Percentiles rank a stretch among this genome's conserved stretches.
phyloP scores from a whole-genome alignment of 2,888 invertebrate species.

The Sphaerophoria taeniata region DNA sequence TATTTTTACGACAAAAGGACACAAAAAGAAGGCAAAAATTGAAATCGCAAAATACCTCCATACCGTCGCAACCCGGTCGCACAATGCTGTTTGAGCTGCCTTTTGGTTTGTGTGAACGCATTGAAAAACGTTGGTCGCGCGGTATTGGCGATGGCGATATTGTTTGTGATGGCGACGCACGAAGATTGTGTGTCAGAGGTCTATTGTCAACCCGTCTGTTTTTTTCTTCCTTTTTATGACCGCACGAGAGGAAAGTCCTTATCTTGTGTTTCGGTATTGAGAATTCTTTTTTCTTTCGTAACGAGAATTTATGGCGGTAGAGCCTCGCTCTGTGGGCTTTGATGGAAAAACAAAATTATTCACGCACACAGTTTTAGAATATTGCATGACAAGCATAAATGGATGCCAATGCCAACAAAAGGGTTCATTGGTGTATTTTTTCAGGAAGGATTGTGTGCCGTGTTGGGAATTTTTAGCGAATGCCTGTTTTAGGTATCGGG shows the following conservation, averaged over 20 bases:
- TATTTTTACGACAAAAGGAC: slow-evolving; percentile 37
- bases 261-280: slow-evolving; percentile 47
- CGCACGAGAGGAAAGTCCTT: slow-evolving; percentile 67
- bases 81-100: neutral
- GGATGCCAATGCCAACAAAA: slow-evolving; percentile 57
- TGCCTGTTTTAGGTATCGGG: neutral
- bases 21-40: slow-evolving; percentile 51
- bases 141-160: neutral
- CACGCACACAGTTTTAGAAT: slow-evolving; percentile 70
- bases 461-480: slow-evolving; percentile 42
- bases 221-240: slow-evolving; percentile 56
- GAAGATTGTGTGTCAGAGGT: slow-evolving; percentile 50
- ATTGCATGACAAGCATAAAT: slow-evolving; percentile 60
- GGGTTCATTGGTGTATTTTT: slow-evolving; percentile 54
- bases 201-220: slow-evolving; percentile 70
- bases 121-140: slow-evolving; percentile 48
- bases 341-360: slow-evolving; percentile 73
- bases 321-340: slow-evolving; percentile 63
- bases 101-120: slow-evolving; percentile 17
- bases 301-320: slow-evolving; percentile 62
- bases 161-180: slow-evolving; percentile 12
- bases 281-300: slow-evolving; percentile 45
- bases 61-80: neutral
- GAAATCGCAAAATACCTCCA: slow-evolving; percentile 39
- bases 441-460: slow-evolving; percentile 44